A percentile compares a stretch with the other conserved stretches of the same genome.
These are phyloP conservation scores for Empis stercorea DNA, from an alignment of 2,888 invertebrate species.

Conservation along the genomic window DNA sequence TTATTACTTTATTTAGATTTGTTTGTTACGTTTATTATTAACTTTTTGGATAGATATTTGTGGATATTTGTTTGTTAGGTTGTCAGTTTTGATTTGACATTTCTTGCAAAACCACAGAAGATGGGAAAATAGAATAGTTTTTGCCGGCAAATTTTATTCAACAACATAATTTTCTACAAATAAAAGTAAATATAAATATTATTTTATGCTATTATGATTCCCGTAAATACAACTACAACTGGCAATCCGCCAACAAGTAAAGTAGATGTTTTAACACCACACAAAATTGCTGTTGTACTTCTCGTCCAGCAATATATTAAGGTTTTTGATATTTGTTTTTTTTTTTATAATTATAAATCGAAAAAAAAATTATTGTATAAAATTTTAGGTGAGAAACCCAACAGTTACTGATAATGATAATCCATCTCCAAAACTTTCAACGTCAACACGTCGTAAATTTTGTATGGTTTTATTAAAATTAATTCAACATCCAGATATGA, in stretches of 20 bases:
- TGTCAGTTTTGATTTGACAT: too few relatives aligned
- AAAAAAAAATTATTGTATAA: background rate
- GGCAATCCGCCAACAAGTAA: background rate
- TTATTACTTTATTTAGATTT: too few relatives aligned
- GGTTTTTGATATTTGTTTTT: constrained; percentile 32
- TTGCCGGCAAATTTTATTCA: too few relatives aligned
- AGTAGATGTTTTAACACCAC: constrained; percentile 49
- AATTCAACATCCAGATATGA: constrained; percentile 67
- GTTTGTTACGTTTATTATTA: too few relatives aligned
- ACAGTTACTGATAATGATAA: constrained; percentile 23
- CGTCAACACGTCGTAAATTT: constrained; percentile 60
- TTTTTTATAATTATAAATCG: too few relatives aligned
- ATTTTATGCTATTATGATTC: too few relatives aligned
- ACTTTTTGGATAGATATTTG: too few relatives aligned
- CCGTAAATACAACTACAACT: background rate
- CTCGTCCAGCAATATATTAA: constrained; percentile 63
- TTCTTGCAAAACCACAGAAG: too few relatives aligned
- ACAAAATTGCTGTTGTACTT: constrained; percentile 64
- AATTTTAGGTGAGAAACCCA: constrained; percentile 24
- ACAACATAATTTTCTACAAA: too few relatives aligned
- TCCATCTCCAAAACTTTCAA: constrained; percentile 35
- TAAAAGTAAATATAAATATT: too few relatives aligned
- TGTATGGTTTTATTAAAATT: constrained; percentile 67
- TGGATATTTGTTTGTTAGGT: too few relatives aligned
- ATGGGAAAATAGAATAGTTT: too few relatives aligned